These are phyloP conservation scores for Lophius americanus DNA, from an alignment of 2,797 vertebrate species.

Conservation along the genomic window DNA sequence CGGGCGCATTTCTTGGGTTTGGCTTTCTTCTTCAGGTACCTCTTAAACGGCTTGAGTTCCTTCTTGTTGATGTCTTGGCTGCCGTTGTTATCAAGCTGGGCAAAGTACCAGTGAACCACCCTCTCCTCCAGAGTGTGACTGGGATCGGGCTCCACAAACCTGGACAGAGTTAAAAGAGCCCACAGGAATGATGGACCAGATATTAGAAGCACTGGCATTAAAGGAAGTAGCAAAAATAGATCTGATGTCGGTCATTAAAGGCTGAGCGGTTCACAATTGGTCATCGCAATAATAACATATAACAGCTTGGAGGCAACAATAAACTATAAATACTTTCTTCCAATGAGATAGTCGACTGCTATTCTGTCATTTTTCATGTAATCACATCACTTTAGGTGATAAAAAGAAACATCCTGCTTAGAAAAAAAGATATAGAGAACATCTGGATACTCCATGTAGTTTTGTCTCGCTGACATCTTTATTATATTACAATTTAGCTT, in stretches of 20 bases:
- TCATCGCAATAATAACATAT: neutral
- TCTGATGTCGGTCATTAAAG: neutral
- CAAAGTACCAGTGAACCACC: constrained; percentile 98
- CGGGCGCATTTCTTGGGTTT: constrained; percentile 98
- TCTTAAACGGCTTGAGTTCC: constrained; percentile 97
- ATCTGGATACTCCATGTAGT: neutral
- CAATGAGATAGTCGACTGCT: neutral
- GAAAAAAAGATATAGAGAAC: too few relatives aligned
- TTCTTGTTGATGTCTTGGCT: constrained; percentile 95
- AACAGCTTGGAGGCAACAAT: neutral
- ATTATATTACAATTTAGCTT: constrained; percentile 1
- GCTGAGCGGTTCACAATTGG: neutral
- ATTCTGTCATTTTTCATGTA: too few relatives aligned
- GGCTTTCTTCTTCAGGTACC: constrained; percentile 98
- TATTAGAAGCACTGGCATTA: neutral
- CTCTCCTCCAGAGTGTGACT: constrained; percentile 96
- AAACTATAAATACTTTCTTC: neutral
- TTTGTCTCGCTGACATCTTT: neutral
- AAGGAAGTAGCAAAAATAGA: constrained; percentile 11
- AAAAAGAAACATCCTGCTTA: too few relatives aligned
- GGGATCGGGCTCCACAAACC: constrained; percentile 96
- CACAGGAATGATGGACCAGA: neutral
- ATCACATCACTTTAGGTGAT: too few relatives aligned
- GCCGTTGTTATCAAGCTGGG: constrained; percentile 94
- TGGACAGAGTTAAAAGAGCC: constrained; percentile 56